Base-by-base conservation (phyloP, 2,888 invertebrate species). In the Odontocolon sp. region DNA sequence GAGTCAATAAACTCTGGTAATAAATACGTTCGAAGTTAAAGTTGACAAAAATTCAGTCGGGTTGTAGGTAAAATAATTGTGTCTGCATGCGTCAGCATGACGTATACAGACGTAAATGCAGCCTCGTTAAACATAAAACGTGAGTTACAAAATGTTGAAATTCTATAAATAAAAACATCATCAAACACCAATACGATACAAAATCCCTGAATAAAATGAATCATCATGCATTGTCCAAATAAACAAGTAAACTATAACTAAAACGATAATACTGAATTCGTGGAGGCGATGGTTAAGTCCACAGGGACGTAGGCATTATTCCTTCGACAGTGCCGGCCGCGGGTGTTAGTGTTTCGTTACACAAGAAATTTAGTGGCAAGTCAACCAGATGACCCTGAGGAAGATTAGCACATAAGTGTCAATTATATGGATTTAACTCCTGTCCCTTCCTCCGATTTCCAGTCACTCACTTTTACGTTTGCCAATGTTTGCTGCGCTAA, bases 251-350 rank as follows among this genome's bases (percentile, higher is more conserved):
- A 33, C 63, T 45, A 63, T 56, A 54, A 23, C 54, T 63, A 36
- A 38, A 23, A 45, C 36, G 6, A 54, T 64, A 75, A 75, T 75
- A 75, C 74, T 75, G 74, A 23, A 56, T 54, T 4, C 18, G 38
- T 9, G 6, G 16, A 9, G 2, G 26, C n/a, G 31, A 6, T 14
- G 1, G n/a, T 36, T 31, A 87, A 14, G 98, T 98, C 98, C 99
- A 99, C 16, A 99, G 92, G 1, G 96, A 93, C 28, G 96, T 96
- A 2, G 99, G 99, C 93, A 98, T 94, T 86, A 99, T 94, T 54
- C 97, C 97, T 90, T 99, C 98, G 89, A 96, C 96, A 16, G 96
- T 95, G 11, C 94, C 94, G 40, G 94, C 93, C 63, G 95, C 94
- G 4, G 98, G 98, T 14, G 96, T 96, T 45, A 98, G 92, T 45